Evolutionary conservation across 2,888 invertebrate species (phyloP).

Genomic region (Linnaemya vulpina): DNA sequence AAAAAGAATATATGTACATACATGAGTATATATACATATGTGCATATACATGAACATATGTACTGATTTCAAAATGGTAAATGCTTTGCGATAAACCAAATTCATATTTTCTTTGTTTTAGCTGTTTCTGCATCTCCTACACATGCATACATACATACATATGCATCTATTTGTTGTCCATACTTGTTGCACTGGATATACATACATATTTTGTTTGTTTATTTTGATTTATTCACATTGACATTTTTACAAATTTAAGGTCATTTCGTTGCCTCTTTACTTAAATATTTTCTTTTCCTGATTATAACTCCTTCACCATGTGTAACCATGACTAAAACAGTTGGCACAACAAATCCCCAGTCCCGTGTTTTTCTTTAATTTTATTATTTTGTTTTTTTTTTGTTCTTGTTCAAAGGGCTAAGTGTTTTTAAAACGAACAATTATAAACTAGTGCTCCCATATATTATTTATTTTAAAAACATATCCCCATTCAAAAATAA

Average conservation of each 20-base stretch:
- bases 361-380: slow-evolving; percentile 4
- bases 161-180: neutral
- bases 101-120: no score
- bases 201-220: neutral
- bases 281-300: slow-evolving; percentile 25
- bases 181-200: slow-evolving; percentile 41
- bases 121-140: neutral
- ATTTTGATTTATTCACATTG: slow-evolving; percentile 44
- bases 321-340: slow-evolving; percentile 74
- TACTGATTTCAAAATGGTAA: neutral
- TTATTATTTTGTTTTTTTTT: neutral
- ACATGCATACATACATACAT: neutral
- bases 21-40: no score
- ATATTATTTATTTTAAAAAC: neutral
- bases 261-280: slow-evolving; percentile 19
- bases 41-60: no score
- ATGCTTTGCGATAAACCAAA: no score
- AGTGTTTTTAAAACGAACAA: slow-evolving; percentile 29
- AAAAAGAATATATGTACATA: no score
- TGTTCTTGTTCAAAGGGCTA: slow-evolving; percentile 30
- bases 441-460: slow-evolving; percentile 41
- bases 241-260: slow-evolving; percentile 48
- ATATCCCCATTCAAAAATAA: slow-evolving; percentile 58
- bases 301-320: slow-evolving; percentile 14
- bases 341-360: slow-evolving; percentile 74